Evolutionary conservation across 2,888 invertebrate species (phyloP), one percentile per base, ranked within the genome.

Genomic region (Laspeyria flexula): DNA sequence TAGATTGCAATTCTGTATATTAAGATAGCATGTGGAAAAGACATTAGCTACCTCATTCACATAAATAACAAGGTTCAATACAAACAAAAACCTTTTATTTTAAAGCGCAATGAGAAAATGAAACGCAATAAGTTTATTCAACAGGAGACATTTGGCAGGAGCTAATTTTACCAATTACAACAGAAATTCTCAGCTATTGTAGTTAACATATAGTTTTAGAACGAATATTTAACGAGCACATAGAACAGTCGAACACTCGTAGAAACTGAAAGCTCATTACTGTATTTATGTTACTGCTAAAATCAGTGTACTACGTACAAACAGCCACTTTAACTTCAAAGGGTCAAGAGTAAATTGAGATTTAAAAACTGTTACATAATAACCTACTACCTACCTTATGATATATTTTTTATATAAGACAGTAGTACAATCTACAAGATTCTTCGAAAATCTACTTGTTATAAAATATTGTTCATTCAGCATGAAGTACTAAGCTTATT

Each of bases 241-340:
- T 31, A 29, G 43, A 54, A 50, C 37, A 35, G 31, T 39, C 41
- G 45, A 62, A 66, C 56, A 46, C 50, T 48, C 42, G 33, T 34
- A 55, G 55, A 60, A 69, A 65, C 50, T 65, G 64, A 43, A 41
- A 47, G 53, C 65, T 71, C 59, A 71, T 74, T 70, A 66, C 49
- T 50, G 59, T 67, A 70, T 62, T 62, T 71, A 73, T 56, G 65
- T 63, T 56, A 61, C 52, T 30, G 46, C 47, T 59, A 50, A 54
- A 66, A 63, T 60, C 56, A 43, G 45, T 48, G 49, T 50, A 59
- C 29, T 56, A 37, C 31, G 40, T 11, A 43, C 38, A 34, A 55
- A 64, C 27, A 34, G 34, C 33, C 18, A 40, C 39, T 54, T 37
- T 47, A 56, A 66, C 58, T 64, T 64, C 27, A 49, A 55, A 60